phyloP scores from a whole-genome alignment of 2,113 vertebrate genomes.

The Hydrolagus affinis region DNA sequence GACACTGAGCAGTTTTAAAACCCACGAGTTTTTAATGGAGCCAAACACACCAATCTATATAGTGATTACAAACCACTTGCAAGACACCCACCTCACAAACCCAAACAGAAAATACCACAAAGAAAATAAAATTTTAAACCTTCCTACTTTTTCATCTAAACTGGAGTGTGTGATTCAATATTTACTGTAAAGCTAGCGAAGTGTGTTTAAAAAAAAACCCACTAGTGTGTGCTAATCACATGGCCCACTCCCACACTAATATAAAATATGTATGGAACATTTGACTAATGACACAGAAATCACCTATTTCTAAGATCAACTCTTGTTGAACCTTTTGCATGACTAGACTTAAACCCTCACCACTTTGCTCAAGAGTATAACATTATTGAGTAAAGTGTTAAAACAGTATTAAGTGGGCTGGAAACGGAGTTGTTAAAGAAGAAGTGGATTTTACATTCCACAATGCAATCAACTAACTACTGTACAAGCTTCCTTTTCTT shows the following conservation, averaged over 20 bases:
- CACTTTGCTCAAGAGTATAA: background rate
- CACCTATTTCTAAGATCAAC: background rate
- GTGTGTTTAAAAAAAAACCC: conserved; percentile 36
- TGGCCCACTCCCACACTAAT: background rate
- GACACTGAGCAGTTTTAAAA: background rate
- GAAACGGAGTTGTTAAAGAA: background rate
- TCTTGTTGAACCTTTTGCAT: background rate
- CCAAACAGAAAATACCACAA: conserved; percentile 33
- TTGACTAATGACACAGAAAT: conserved; percentile 36
- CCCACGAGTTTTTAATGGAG: background rate
- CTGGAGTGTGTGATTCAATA: background rate
- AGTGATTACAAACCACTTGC: conserved; percentile 1
- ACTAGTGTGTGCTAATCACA: conserved; percentile 15
- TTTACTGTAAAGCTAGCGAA: conserved; percentile 40
- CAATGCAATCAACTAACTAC: background rate
- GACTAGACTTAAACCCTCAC: background rate
- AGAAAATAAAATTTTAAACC: conserved; percentile 1
- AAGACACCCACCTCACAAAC: conserved; percentile 36
- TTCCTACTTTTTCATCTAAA: conserved; percentile 3
- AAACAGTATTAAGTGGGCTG: background rate
- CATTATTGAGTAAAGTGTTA: background rate
- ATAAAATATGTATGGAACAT: conserved; percentile 37
- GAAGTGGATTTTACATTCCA: background rate
- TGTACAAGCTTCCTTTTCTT: background rate
- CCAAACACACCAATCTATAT: background rate